A percentile compares a stretch with the other conserved stretches of the same genome.
phyloP scores from a whole-genome alignment of 2,797 vertebrate species.

The Oreonectes daqikongensis region DNA sequence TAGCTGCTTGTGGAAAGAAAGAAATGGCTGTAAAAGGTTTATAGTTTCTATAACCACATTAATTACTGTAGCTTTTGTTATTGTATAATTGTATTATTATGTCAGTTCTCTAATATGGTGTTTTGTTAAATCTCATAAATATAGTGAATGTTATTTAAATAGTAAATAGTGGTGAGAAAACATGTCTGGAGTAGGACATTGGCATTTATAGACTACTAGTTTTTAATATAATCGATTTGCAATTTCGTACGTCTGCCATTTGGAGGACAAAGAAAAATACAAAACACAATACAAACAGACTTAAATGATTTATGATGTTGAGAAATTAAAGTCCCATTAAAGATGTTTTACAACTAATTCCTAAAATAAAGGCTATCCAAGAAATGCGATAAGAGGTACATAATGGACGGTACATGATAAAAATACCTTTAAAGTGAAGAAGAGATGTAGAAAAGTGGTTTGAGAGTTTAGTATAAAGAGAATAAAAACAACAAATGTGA shows the following conservation, averaged over 20 bases:
- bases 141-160: neutral
- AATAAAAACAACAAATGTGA: constrained; percentile 25
- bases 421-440: constrained; percentile 6
- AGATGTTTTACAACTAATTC: constrained; percentile 46
- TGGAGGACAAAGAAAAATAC: constrained; percentile 27
- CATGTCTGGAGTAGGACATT: neutral
- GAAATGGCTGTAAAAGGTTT: neutral
- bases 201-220: too few species aligned
- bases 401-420: constrained; percentile 33
- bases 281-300: neutral
- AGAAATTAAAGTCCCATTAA: constrained; percentile 51
- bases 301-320: constrained; percentile 43
- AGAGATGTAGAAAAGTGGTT: neutral
- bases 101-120: neutral
- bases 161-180: neutral
- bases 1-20: constrained; percentile 24
- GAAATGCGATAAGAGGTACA: constrained; percentile 11
- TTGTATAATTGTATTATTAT: neutral
- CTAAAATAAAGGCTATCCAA: constrained; percentile 37
- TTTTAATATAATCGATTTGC: too few species aligned
- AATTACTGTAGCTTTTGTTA: neutral
- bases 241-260: neutral
- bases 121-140: neutral
- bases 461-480: constrained; percentile 14
- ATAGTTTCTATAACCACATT: neutral